phyloP scores from a whole-genome alignment of 92 coral and sea anemone species.

The Heliopora coerulea region DNA sequence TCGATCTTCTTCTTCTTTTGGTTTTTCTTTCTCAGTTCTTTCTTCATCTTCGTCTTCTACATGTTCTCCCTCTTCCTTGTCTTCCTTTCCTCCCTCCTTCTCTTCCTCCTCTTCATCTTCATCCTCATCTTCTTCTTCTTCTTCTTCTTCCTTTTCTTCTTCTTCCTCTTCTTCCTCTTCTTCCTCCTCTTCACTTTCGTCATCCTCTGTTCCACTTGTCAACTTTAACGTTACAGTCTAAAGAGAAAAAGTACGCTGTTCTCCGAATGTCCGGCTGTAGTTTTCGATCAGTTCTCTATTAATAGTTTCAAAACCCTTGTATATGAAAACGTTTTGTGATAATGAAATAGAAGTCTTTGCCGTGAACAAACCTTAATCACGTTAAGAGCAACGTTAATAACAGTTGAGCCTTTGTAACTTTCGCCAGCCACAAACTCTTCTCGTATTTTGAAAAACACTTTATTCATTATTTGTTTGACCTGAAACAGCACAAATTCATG shows the following conservation, averaged over 20 bases:
- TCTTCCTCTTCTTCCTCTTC: conserved; percentile 34
- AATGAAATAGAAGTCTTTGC: too few species aligned
- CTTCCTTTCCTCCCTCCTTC: not conserved
- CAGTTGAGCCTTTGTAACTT: conserved; percentile 68
- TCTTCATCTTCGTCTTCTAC: conserved; percentile 29
- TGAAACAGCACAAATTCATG: conserved; percentile 20
- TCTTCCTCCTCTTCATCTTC: not conserved
- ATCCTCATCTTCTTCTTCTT: conserved; percentile 2
- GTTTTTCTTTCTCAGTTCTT: conserved; percentile 17
- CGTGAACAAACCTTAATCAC: conserved; percentile 78
- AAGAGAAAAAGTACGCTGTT: too few species aligned
- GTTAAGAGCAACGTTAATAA: conserved; percentile 76
- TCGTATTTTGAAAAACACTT: conserved; percentile 73
- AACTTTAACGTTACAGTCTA: conserved; percentile 81
- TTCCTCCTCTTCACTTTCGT: conserved; percentile 61
- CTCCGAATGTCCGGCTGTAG: too few species aligned
- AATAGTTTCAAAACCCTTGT: too few species aligned
- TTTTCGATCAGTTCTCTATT: too few species aligned
- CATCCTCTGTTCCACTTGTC: conserved; percentile 54
- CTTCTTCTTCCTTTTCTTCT: conserved; percentile 7
- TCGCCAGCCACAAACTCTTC: conserved; percentile 71
- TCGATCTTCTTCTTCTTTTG: conserved; percentile 3
- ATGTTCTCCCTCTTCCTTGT: not conserved
- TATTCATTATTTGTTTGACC: conserved; percentile 95
- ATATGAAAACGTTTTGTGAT: too few species aligned